Evolutionary conservation across 1,140 invertebrate genomes (phyloP), one percentile per base, ranked within the genome.

Genomic region (Odontomachus brunneus): DNA sequence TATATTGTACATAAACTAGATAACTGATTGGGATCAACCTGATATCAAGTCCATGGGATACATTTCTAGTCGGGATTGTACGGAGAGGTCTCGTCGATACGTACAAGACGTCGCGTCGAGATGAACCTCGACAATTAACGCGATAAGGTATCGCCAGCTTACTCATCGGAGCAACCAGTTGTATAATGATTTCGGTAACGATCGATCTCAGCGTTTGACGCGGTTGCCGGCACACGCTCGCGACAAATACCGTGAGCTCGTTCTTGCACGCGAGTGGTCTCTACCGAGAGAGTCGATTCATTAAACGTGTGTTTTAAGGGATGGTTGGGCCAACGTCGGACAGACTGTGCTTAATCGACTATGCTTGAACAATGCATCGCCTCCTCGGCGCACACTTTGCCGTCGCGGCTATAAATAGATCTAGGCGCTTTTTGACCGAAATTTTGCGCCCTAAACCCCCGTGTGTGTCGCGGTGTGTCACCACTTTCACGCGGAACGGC

Each of bases 341-440:
- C 24, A 26, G 55, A 19, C 69, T 33, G 44, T 74, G 84, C 33
- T 86, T 86, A 85, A 86, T 86, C 84, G 84, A 67, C 83, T 82
- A 67, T 85, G 84, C 78, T 86, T 86, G 69, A 86, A 85, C 83
- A 85, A 86, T 86, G 67, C 83, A 85, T 24, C 75, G 33, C 53
- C 53, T 67, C 51, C 33, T 44, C 73, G 19, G 19, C 3, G 38
- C 24, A 33, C 53, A 62, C 48, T 57, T 29, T 15, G 33, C 33
- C 19, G 72, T 82, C 53, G 24, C 12, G n/a, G 33, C 53, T 72
- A 86, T 85, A 85, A 85, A 86, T 67, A 66, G 51, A 80, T 17
- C 38, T 5, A 49, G 22, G 51, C 49, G 33, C 63, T 57, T 38
- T 22, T 29, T 17, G 33, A 3, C 33, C 51, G 17, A 80, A 80